Evolutionary conservation across 2,888 invertebrate species (phyloP).

Genomic region (Xestia sexstrigata): DNA sequence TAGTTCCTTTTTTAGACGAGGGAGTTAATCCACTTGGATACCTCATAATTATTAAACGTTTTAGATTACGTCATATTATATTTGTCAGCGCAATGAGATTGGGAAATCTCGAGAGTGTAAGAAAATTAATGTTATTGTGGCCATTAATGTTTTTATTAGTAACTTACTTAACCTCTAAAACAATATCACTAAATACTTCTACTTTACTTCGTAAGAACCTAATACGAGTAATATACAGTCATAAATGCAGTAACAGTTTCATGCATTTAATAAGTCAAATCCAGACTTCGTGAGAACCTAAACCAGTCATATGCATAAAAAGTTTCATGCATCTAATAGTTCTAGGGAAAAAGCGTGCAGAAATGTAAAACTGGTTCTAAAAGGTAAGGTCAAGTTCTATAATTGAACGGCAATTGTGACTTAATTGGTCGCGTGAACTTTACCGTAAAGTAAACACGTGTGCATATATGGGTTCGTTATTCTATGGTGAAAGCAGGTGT

Average conservation of each 20-base stretch:
- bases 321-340: constrained; percentile 16
- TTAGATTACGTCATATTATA: neutral
- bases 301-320: neutral
- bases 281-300: neutral
- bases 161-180: neutral
- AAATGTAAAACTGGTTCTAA: constrained; percentile 33
- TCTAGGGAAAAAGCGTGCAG: constrained; percentile 33
- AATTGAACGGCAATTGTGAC: constrained; percentile 10
- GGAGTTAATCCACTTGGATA: too few relatives aligned
- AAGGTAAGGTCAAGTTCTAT: constrained; percentile 15
- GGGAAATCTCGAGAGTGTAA: neutral
- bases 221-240: neutral
- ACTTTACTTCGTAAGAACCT: neutral
- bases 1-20: too few relatives aligned
- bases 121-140: constrained; percentile 30
- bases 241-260: neutral
- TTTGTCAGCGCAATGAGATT: neutral
- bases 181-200: too few relatives aligned
- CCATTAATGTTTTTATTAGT: neutral
- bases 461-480: neutral
- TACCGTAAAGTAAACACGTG: constrained; percentile 5
- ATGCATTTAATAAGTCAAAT: neutral
- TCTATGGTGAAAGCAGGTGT: constrained; percentile 12
- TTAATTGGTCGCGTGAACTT: constrained; percentile 36
- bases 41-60: neutral